Evolutionary conservation across 2,113 vertebrate species (phyloP).

Genomic region (Zosterops japonicus): DNA sequence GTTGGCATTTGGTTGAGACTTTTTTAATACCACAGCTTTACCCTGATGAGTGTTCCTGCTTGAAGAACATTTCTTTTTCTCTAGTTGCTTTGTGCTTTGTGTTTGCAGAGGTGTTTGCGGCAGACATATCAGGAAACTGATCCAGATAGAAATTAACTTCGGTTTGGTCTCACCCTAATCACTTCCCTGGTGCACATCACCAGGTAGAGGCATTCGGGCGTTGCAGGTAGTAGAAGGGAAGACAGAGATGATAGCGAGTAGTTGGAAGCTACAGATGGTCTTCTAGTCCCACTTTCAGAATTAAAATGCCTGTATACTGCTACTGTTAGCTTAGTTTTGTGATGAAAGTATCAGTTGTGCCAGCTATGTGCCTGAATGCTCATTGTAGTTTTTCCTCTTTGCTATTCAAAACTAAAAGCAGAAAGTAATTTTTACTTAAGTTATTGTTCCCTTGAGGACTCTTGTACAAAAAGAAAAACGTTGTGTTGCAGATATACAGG

Average conservation of each 20-base stretch:
- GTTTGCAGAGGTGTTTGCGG: not conserved
- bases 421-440: not conserved
- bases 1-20: not conserved
- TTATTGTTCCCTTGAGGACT: not conserved
- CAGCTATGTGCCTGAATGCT: not conserved
- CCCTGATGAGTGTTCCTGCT: not conserved
- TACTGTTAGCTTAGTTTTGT: not conserved
- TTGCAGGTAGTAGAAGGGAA: not conserved
- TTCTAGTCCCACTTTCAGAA: not conserved
- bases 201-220: not conserved
- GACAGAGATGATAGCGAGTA: not conserved
- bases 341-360: rapidly evolving
- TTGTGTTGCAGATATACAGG: not conserved
- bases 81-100: not conserved
- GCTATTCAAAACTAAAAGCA: not conserved
- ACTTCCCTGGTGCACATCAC: not conserved
- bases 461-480: not conserved
- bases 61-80: not conserved
- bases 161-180: not conserved
- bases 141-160: not conserved
- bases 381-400: not conserved
- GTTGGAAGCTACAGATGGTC: not conserved
- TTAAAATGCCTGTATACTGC: not conserved
- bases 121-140: not conserved
- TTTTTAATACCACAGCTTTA: not conserved